Base-by-base conservation (phyloP, 2,797 vertebrate species). In the Falco cherrug region DNA sequence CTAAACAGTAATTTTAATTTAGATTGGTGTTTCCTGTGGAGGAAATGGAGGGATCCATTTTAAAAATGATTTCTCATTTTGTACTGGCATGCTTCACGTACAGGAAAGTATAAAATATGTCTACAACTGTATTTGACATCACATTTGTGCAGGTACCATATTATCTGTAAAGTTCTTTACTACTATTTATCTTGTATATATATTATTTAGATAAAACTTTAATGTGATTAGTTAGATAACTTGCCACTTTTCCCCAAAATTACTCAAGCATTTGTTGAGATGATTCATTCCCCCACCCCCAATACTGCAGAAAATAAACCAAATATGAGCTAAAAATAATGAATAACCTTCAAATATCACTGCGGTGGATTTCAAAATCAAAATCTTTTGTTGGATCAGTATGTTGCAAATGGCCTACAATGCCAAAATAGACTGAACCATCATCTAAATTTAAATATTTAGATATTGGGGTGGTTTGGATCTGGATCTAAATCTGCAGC, bases 61-160 rank as follows among this genome's bases (percentile, higher is more conserved):
- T 11, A 81, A 85, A 95, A 71, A 94, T 16, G 61, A 16, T 82
- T 50, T 88, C 87, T 64, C 18, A 87, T 93, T 91, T 89, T 91
- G 47, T 81, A 84, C 47, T 87, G 73, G n/a, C 71, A 89, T 2
- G 65, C 24, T 51, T 75, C 43, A 95, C 82, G 57, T 79, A 82
- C 71, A 77, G 17, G 57, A 41, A 90, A 48, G 24, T 50, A 81
- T 43, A 48, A 83, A 25, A 37, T 81, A 79, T 4, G 8, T 50
- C 69, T 94, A 87, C 48, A 35, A 93, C 71, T 75, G 20, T 50
- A 93, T 82, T 64, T 50, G 39, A 70, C 29, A 67, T 13, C 37
- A 35, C 24, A 48, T 41, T 71, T 93, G 35, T 57, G 57, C 41
- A 56, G 43, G 48, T 31, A 80, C 43, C 48, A 60, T 57, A 59